Conservation (phyloP, 2,113 vertebrate genomes). For the Rhinolophus ferrumequinum region DNA sequence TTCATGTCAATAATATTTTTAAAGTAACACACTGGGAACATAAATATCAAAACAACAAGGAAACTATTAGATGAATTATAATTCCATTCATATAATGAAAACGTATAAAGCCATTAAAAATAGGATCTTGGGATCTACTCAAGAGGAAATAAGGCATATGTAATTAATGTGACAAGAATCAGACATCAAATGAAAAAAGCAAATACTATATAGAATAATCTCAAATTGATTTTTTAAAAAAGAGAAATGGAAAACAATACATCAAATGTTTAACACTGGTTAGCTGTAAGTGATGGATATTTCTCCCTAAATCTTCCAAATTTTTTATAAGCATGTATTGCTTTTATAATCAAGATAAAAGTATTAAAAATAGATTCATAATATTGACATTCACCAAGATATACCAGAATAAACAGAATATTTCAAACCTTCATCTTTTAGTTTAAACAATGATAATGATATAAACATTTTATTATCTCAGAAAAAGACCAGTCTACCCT, state of each 20-base stretch:
- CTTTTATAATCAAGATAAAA: conserved; percentile 41
- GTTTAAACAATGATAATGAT: conserved; percentile 34
- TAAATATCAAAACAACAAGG: neutral
- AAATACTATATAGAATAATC: neutral
- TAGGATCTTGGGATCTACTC: neutral
- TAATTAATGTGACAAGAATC: conserved; percentile 43
- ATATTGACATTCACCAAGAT: conserved; percentile 21
- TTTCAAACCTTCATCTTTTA: neutral
- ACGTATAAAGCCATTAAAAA: conserved; percentile 50
- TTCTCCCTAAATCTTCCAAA: neutral
- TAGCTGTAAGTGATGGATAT: conserved; percentile 3
- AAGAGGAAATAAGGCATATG: neutral
- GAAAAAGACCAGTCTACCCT: neutral
- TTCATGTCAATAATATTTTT: conserved; percentile 32
- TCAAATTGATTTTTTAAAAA: neutral
- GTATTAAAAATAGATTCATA: neutral
- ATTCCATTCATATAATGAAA: conserved; percentile 34
- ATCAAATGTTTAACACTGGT: neutral
- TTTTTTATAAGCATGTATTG: neutral
- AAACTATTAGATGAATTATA: conserved; percentile 31
- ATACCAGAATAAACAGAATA: conserved; percentile 16
- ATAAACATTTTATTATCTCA: conserved; percentile 36
- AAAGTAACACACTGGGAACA: conserved; percentile 25
- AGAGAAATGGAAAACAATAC: conserved; percentile 2
- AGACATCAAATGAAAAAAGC: conserved; percentile 10